A percentile compares a stretch with the other conserved stretches of the same genome.
phyloP scores from a whole-genome alignment of 2,797 vertebrate genomes.

The Pogoniulus pusillus region DNA sequence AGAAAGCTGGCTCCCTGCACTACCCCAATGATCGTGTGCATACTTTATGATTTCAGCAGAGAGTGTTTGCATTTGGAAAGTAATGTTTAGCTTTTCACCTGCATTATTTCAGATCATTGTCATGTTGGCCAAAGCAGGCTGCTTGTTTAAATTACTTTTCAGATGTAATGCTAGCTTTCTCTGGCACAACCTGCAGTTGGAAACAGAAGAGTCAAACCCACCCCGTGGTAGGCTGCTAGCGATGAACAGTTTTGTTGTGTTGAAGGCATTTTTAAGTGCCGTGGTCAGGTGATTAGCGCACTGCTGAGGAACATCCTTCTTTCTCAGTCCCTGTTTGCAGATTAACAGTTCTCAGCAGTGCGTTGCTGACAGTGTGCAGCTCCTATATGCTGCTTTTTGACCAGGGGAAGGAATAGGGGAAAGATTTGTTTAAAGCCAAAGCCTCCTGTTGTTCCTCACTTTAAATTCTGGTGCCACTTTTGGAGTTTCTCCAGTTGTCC shows the following conservation, averaged over 20 bases:
- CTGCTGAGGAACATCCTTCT: conserved; percentile 44
- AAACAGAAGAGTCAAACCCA: not conserved
- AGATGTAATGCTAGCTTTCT: not conserved
- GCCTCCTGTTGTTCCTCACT: not conserved
- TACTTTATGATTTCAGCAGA: conserved; percentile 7
- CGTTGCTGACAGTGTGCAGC: not conserved
- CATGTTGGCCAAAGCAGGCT: not conserved
- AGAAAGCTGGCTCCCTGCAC: conserved; percentile 47
- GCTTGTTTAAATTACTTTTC: not conserved
- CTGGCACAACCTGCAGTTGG: not conserved
- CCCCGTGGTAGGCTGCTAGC: not conserved
- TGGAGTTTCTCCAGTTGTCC: not conserved
- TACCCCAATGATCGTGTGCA: not conserved
- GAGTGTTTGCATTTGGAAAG: not conserved
- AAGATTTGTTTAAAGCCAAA: not conserved
- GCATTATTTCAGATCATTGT: conserved; percentile 12
- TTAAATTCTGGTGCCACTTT: not conserved
- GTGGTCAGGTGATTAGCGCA: conserved; percentile 40
- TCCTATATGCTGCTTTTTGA: not conserved
- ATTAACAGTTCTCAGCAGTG: conserved; percentile 27
- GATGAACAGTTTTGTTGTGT: not conserved
- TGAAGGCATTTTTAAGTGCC: conserved; percentile 3
- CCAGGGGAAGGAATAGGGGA: not conserved
- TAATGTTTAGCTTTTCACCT: conserved; percentile 31
- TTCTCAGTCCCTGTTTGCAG: conserved; percentile 14